These are phyloP conservation scores for Gymnogyps californianus DNA, from an alignment of 2,113 vertebrate species.

Conservation along the genomic window DNA sequence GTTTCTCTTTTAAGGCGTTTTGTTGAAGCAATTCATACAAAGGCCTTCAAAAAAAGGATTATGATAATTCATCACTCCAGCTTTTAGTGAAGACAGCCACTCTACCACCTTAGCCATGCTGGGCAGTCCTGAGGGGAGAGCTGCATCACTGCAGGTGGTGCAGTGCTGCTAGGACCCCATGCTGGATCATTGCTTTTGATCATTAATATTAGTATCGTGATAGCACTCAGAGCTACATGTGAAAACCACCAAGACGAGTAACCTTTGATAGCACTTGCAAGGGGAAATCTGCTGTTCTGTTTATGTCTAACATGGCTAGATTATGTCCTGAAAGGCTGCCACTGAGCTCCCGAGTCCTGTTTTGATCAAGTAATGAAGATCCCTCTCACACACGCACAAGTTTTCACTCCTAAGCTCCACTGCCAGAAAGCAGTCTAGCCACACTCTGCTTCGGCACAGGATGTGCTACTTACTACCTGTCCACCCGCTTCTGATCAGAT, in stretches of 20 bases:
- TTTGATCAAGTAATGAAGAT: not conserved
- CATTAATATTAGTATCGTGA: rapidly evolving
- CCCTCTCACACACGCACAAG: rapidly evolving
- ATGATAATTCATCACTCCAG: not conserved
- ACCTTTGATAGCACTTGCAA: not conserved
- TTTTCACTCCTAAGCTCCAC: not conserved
- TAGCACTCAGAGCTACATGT: not conserved
- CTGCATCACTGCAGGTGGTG: too few species aligned
- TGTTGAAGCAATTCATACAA: not conserved
- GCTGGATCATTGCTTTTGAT: not conserved
- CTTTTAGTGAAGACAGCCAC: not conserved
- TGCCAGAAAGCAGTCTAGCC: not conserved
- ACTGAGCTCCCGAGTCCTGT: not conserved
- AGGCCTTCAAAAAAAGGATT: not conserved
- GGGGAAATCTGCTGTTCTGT: not conserved
- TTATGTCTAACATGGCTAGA: not conserved
- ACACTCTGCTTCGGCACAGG: rapidly evolving
- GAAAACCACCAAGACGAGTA: rapidly evolving
- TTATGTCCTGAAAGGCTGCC: not conserved
- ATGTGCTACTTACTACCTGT: too few species aligned
- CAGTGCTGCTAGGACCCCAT: not conserved
- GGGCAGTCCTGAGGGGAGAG: not conserved
- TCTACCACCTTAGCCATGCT: not conserved
- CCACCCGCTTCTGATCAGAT: not conserved
- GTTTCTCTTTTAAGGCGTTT: not conserved